Conservation (phyloP, 1,140 invertebrate genomes). For the Zaprionus nigranus region DNA sequence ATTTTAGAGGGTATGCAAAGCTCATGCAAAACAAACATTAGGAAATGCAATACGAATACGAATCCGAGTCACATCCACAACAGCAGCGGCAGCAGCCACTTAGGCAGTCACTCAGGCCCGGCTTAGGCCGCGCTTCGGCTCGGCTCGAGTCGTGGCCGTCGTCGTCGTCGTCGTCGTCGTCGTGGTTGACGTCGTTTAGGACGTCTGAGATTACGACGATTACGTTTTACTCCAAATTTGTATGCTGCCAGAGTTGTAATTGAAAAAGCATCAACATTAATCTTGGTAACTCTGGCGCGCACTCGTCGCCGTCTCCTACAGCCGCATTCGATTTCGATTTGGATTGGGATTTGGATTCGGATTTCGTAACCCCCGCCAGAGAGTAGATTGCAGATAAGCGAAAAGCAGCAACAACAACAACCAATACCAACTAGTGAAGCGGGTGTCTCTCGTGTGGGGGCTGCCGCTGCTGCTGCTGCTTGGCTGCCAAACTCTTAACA, state of each 20-base stretch:
- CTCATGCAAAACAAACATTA: conserved; percentile 82
- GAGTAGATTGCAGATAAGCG: conserved; percentile 44
- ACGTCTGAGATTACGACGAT: conserved; percentile 83
- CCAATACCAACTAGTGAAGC: conserved; percentile 46
- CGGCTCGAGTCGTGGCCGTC: conserved; percentile 28
- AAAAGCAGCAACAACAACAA: conserved; percentile 31
- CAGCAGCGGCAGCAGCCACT: conserved; percentile 70
- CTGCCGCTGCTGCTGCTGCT: conserved; percentile 36
- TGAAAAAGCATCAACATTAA: conserved; percentile 85
- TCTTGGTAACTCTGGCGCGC: conserved; percentile 74
- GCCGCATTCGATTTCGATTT: conserved; percentile 30
- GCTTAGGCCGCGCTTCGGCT: conserved; percentile 21
- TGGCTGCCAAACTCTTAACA: conserved; percentile 38
- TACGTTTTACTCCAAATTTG: conserved; percentile 84
- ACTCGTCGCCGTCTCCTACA: conserved; percentile 27
- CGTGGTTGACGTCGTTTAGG: conserved; percentile 73
- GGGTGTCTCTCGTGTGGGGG: conserved; percentile 70
- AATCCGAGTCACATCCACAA: conserved; percentile 55
- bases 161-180: conserved; percentile 23
- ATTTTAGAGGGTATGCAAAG: conserved; percentile 45
- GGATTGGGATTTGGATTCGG: conserved; percentile 51
- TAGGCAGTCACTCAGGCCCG: conserved; percentile 73
- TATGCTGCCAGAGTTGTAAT: conserved; percentile 83
- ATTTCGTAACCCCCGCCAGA: conserved; percentile 57
- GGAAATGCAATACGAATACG: conserved; percentile 77